These are phyloP conservation scores for Ammodytes marinus DNA, from an alignment of 2,113 vertebrate genomes.

Conservation along the genomic window DNA sequence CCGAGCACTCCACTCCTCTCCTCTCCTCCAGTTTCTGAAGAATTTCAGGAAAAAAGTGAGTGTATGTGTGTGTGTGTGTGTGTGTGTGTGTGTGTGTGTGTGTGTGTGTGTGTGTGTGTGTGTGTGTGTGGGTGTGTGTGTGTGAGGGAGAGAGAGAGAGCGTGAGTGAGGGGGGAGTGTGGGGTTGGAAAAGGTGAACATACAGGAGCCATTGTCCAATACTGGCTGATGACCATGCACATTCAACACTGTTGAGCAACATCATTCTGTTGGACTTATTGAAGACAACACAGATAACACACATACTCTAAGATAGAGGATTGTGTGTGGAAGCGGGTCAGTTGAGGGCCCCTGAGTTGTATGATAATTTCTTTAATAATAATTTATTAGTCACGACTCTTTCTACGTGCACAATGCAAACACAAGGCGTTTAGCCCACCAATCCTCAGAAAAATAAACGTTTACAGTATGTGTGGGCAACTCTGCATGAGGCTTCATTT, in stretches of 20 bases:
- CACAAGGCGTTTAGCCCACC: too few relatives aligned
- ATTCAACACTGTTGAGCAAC: not conserved
- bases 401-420: too few relatives aligned
- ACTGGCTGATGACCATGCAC: not conserved
- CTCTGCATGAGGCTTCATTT: too few relatives aligned
- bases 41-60: not conserved
- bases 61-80: not conserved
- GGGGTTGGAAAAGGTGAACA: not conserved
- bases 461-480: too few relatives aligned
- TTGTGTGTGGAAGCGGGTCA: not conserved
- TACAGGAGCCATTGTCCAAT: not conserved
- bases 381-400: too few relatives aligned
- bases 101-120: too few relatives aligned
- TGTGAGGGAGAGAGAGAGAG: not conserved
- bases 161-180: not conserved
- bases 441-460: too few relatives aligned
- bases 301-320: not conserved
- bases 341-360: not conserved
- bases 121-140: not conserved
- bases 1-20: slow-evolving; percentile 10
- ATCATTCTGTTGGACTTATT: not conserved
- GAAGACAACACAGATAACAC: not conserved
- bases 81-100: not conserved
- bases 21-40: slow-evolving; percentile 14
- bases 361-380: too few relatives aligned